These are phyloP conservation scores for Remorina albescens DNA, from an alignment of 2,797 vertebrate species.

Conservation along the genomic window DNA sequence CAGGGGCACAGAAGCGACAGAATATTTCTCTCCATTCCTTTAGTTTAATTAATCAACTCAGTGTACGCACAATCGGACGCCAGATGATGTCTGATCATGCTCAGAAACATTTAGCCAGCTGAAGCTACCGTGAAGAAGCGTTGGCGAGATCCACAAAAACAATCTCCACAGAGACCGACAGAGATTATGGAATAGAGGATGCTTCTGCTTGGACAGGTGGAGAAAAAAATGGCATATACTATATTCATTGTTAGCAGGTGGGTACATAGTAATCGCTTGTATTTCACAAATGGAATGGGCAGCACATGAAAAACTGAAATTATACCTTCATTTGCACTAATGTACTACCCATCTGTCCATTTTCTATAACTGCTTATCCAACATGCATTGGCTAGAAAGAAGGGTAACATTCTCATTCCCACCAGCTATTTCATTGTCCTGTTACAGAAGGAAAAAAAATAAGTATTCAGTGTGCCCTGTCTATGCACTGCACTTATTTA, in stretches of 20 bases:
- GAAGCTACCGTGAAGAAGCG: slow-evolving; percentile 18
- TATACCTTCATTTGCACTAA: not conserved
- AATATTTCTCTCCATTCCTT: slow-evolving; percentile 53
- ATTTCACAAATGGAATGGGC: slow-evolving; percentile 3
- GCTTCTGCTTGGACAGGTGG: slow-evolving; percentile 10
- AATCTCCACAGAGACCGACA: slow-evolving; percentile 12
- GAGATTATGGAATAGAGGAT: not conserved
- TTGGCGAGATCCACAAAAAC: slow-evolving; percentile 14
- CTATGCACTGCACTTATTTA: not conserved
- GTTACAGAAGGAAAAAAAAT: not conserved
- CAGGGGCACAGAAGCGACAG: slow-evolving; percentile 19
- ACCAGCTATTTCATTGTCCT: not conserved
- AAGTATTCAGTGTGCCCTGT: not conserved
- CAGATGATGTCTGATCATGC: slow-evolving; percentile 51
- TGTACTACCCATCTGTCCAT: slow-evolving; percentile 4
- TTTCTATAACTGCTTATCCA: slow-evolving; percentile 3
- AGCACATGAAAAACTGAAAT: not conserved
- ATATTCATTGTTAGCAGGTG: not conserved
- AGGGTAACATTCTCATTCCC: slow-evolving; percentile 1
- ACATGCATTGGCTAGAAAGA: not conserved
- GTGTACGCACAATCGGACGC: slow-evolving; percentile 51
- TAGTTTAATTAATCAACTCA: slow-evolving; percentile 70
- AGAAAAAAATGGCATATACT: not conserved
- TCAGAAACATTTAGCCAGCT: slow-evolving; percentile 18
- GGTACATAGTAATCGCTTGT: not conserved